Evolutionary conservation across 2,888 invertebrate species (phyloP), one percentile per base, ranked within the genome.

Genomic region (Xylota sylvarum): DNA sequence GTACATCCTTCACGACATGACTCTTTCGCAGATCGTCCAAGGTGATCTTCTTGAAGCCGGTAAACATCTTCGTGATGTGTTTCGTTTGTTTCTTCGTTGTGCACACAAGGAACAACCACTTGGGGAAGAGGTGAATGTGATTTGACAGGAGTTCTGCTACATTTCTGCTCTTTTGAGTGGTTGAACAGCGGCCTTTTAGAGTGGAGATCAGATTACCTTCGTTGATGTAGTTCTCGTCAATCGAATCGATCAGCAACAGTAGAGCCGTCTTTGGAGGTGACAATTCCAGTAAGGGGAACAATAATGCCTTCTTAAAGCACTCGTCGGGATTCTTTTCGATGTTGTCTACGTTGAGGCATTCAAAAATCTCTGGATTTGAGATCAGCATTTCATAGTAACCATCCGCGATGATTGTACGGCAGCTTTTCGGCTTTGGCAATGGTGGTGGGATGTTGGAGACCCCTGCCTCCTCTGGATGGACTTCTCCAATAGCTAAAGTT

Each of bases 1-100:
- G 98, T 0, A 98, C 98, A 91, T 99, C 99, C 5, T 98, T 95
- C 0, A 98, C 97, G 5, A 99, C 98, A 92, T 97, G 96, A 0
- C 96, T 95, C 80, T 96, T 97, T 23, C 98, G 94, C 83, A 98
- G 92, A 93, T 99, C 98, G 90, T 99, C 99, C 89, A 99, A 92
- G 0, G 97, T 96, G 88, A 99, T 95, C 93, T 98, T 98, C 23
- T 98, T 94, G 92, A 98, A 98, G 5, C 98, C 95, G 88, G 96
- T 95, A 90, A 97, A 97, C 95, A 97, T 96, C 90, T 95, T 95
- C 10, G 96, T 95, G 90, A 95, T 97, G 89, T 95, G 94, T 91
- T 97, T 96, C 88, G 96, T 97, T 91, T 98, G 97, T 88, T 97
- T 95, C 77, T 97, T 93, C 0, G 97, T 97, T 0, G 98, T 97